These are phyloP conservation scores for Agrypnia vestita DNA, from an alignment of 1,140 invertebrate genomes.

Conservation along the genomic window DNA sequence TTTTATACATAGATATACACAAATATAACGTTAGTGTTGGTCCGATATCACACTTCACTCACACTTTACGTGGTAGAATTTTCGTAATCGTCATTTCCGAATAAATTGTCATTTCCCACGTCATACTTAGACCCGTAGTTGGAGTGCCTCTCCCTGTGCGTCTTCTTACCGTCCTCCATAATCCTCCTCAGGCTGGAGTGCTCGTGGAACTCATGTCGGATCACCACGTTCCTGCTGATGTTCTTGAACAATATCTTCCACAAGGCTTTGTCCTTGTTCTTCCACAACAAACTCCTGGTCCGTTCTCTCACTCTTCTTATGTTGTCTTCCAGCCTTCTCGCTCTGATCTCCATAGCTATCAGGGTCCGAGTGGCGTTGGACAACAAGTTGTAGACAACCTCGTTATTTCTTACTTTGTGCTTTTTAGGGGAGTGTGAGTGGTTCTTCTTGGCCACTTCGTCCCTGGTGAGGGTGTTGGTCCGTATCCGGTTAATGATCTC, in stretches of 20 bases:
- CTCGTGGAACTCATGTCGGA: slow-evolving; percentile 71
- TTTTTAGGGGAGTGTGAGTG: slow-evolving; percentile 38
- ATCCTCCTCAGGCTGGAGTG: slow-evolving; percentile 68
- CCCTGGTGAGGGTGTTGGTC: slow-evolving; percentile 42
- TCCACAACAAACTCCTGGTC: slow-evolving; percentile 73
- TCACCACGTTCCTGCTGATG: slow-evolving; percentile 71
- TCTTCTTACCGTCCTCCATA: slow-evolving; percentile 55
- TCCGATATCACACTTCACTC: slow-evolving; percentile 1
- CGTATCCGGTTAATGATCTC: slow-evolving; percentile 54
- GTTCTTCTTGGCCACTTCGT: slow-evolving; percentile 44
- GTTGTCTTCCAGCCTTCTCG: slow-evolving; percentile 72
- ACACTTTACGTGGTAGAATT: slow-evolving; percentile 47
- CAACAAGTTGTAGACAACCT: slow-evolving; percentile 59
- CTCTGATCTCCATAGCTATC: slow-evolving; percentile 74
- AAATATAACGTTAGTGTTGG: slow-evolving; percentile 40
- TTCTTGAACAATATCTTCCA: slow-evolving; percentile 73
- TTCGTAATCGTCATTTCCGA: slow-evolving; percentile 53
- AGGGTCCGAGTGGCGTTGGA: slow-evolving; percentile 72
- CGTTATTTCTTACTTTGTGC: slow-evolving; percentile 44
- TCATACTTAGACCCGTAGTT: slow-evolving; percentile 47
- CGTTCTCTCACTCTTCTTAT: slow-evolving; percentile 73
- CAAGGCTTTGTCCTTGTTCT: slow-evolving; percentile 72
- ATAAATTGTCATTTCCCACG: slow-evolving; percentile 48
- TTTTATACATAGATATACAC: slow-evolving; percentile 13
- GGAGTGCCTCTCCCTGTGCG: slow-evolving; percentile 45